Base-by-base conservation (phyloP, 2,113 vertebrate species). In the Butorides virescens region DNA sequence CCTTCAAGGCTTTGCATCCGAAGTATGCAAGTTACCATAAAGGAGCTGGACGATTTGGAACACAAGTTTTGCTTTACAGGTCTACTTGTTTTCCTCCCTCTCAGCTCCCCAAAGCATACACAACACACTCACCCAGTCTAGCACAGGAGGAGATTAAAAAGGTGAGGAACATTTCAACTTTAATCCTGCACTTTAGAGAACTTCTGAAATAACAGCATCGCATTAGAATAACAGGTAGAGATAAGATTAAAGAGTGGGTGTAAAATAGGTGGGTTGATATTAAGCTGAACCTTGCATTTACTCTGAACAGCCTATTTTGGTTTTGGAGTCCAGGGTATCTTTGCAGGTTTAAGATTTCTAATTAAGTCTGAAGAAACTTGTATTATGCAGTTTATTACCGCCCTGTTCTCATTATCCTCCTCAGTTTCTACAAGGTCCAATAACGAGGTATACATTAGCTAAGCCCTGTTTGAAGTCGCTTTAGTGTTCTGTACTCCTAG, bases 391-490 rank as follows among this genome's bases (percentile, higher is more conserved):
- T 93, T 94, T 93, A 95, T 90, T 95, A 73, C 89, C 39, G 1
- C 70, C 76, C 83, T 66, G 1, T 76, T 91, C 89, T 95, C 95
- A 94, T 97, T 91, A 96, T 47, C 91, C 84, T 93, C 86, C 77
- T 56, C 42, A n/a, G 92, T 79, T 96, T 95, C 94, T 92, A 46
- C 89, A 89, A 93, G 86, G 80, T 66, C 86, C 97, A 97, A 59
- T n/a, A 95, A 96, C 79, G 91, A 91, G 88, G 80, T 95, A 78
- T 58, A 93, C 53, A 92, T 96, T 96, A 96, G 95, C 92, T 96
- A 94, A 97, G 87, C 66, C 80, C 70, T 96, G 94, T 96, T 92
- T 97, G 96, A 95, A 97, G 94, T 94, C 95, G 94, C 95, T 97
- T 97, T 95, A 92, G 94, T 92, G 94, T 95, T 96, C 96, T 87